phyloP scores from a whole-genome alignment of 2,888 invertebrate genomes.

The Gastracanthus pulcherrimus region DNA sequence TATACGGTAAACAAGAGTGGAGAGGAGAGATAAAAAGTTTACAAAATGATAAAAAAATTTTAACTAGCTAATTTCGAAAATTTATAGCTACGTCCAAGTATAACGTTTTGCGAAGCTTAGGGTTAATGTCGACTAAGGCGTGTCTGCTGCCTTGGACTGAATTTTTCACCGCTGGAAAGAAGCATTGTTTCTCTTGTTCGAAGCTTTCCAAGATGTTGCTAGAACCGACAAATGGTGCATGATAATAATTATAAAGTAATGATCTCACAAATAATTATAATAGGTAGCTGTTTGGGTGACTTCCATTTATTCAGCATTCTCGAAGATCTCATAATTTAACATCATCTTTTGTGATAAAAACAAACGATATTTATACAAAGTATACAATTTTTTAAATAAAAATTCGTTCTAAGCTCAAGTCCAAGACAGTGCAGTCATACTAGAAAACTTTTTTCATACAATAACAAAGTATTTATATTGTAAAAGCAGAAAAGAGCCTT shows the following conservation, averaged over 20 bases:
- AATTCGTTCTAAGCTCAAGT: background rate
- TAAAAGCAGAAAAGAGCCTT: slow-evolving; percentile 39
- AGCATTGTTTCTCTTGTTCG: background rate
- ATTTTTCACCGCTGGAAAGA: background rate
- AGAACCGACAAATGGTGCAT: background rate
- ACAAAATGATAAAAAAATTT: background rate
- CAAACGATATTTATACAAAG: background rate
- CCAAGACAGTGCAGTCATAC: slow-evolving; percentile 22
- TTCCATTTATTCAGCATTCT: too few species aligned
- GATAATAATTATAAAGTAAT: background rate
- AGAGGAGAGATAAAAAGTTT: background rate
- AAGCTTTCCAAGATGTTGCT: too few species aligned
- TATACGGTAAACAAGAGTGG: slow-evolving; percentile 17
- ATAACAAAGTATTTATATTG: slow-evolving; percentile 32
- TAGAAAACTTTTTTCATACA: slow-evolving; percentile 24
- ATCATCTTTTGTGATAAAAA: too few species aligned
- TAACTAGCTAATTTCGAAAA: slow-evolving; percentile 29
- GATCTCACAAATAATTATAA: slow-evolving; percentile 6
- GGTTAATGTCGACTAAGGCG: background rate
- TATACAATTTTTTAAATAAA: background rate
- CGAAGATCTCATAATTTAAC: too few species aligned
- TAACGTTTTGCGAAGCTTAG: slow-evolving; percentile 22
- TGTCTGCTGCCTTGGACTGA: slow-evolving; percentile 16
- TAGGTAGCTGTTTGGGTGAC: too few species aligned
- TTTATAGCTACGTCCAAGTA: slow-evolving; percentile 33